Evolutionary conservation across 2,113 vertebrate species (phyloP), one percentile per base, ranked within the genome.

Genomic region (Archilochus colubris): DNA sequence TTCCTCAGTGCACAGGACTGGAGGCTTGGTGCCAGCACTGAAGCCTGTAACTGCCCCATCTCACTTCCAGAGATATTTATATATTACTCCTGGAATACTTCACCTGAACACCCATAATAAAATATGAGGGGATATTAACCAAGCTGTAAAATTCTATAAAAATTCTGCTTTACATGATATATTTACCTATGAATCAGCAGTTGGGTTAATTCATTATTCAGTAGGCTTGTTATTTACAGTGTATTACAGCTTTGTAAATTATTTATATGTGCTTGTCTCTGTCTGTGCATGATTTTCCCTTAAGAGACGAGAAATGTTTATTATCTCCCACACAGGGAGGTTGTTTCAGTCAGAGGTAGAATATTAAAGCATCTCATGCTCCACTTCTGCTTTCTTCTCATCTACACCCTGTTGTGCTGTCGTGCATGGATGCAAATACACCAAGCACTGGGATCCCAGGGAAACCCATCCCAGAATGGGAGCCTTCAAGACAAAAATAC

Each of bases 161-260:
- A 97, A 92, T 82, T 96, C 95, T 96, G 92, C 97, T 98, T 98
- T 96, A 97, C 97, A 97, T 97, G 97, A 97, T 96, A 97, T 96
- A 98, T 97, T 98, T 97, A 97, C 97, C 95, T 98, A 97, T 98
- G 97, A 98, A 98, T 98, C 98, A 98, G 97, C 97, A 98, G 97
- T 97, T 98, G 96, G 94, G 95, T 97, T 98, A 98, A 98, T 98
- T 98, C 96, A 98, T 98, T 98, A 98, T 98, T 98, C 97, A 98
- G 96, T 7, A 97, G 96, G 93, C 87, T 97, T 97, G 97, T 98
- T 98, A 98, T 98, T 98, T 98, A 98, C 97, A 97, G 94, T 97
- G 95, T 97, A 97, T 97, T 98, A 97, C 96, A 96, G 92, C 97
- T 98, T 98, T 96, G 98, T 98, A 98, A 98, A 98, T 98, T 98